A percentile compares a stretch with the other conserved stretches of the same genome.
phyloP scores from a whole-genome alignment of 2,797 vertebrate genomes.

The Poeciliopsis paucimaculata region DNA sequence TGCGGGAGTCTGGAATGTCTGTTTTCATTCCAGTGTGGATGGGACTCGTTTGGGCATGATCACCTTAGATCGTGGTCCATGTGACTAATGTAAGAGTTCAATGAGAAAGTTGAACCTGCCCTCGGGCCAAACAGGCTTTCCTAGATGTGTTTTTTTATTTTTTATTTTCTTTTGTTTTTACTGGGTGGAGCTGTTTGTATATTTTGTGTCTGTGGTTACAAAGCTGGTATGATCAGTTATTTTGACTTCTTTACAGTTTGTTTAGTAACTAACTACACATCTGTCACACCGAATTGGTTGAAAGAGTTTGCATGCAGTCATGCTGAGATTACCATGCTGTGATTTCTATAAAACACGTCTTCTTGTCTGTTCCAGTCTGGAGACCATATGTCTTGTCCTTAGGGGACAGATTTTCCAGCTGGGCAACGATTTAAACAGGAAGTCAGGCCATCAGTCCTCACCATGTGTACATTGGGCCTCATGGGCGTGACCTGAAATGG shows the following conservation, averaged over 20 bases:
- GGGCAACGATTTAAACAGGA: constrained; percentile 60
- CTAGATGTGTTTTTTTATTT: constrained; percentile 11
- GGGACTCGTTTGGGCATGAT: constrained; percentile 46
- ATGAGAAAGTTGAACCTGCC: constrained; percentile 20
- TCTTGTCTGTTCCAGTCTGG: constrained; percentile 35
- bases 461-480: constrained; percentile 9
- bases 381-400: constrained; percentile 52
- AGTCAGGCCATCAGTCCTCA: constrained; percentile 31
- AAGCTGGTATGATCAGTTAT: background rate
- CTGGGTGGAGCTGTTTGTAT: constrained; percentile 13
- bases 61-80: background rate
- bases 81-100: constrained; percentile 25
- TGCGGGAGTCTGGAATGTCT: background rate
- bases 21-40: constrained; percentile 46
- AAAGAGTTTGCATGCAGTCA: background rate
- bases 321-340: background rate
- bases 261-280: constrained; percentile 13
- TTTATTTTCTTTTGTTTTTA: background rate
- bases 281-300: constrained; percentile 14
- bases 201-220: background rate
- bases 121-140: constrained; percentile 31
- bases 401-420: constrained; percentile 33
- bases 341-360: constrained; percentile 8
- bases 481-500: constrained; percentile 1
- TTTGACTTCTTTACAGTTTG: constrained; percentile 12